Conservation (phyloP, 2,797 vertebrate species). For the Alca torda region DNA sequence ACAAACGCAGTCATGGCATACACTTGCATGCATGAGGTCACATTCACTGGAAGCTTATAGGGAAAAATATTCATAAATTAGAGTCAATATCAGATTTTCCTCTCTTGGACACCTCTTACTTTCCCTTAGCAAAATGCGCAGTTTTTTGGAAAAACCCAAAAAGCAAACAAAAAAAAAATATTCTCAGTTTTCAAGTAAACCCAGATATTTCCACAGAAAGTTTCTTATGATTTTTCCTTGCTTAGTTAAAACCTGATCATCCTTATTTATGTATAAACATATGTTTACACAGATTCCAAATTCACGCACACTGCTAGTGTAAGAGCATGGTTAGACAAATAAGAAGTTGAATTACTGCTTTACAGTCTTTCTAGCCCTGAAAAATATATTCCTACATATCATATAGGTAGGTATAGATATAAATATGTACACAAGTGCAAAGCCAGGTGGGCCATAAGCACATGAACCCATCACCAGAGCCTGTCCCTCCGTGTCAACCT, state of each 20-base stretch:
- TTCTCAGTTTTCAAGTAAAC: neutral
- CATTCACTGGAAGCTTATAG: neutral
- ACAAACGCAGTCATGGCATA: neutral
- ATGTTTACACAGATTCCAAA: neutral
- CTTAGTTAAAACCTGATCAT: neutral
- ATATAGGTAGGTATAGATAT: neutral
- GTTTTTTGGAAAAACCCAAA: neutral
- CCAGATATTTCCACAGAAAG: neutral
- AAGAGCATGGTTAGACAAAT: neutral
- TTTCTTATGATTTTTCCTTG: neutral
- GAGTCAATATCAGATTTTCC: neutral
- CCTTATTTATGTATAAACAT: neutral
- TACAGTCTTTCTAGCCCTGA: neutral
- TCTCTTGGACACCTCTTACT: neutral
- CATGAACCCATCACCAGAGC: neutral
- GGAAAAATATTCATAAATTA: neutral
- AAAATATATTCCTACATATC: neutral
- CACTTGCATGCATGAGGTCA: neutral
- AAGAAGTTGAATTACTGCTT: neutral
- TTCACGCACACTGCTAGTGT: neutral
- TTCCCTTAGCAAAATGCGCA: neutral
- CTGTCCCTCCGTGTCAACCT: accelerated
- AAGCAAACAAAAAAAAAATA: neutral
- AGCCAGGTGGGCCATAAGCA: neutral
- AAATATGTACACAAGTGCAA: neutral